Evolutionary conservation across 2,797 vertebrate species (phyloP), one percentile per base, ranked within the genome.

Genomic region (Crax fasciolata): DNA sequence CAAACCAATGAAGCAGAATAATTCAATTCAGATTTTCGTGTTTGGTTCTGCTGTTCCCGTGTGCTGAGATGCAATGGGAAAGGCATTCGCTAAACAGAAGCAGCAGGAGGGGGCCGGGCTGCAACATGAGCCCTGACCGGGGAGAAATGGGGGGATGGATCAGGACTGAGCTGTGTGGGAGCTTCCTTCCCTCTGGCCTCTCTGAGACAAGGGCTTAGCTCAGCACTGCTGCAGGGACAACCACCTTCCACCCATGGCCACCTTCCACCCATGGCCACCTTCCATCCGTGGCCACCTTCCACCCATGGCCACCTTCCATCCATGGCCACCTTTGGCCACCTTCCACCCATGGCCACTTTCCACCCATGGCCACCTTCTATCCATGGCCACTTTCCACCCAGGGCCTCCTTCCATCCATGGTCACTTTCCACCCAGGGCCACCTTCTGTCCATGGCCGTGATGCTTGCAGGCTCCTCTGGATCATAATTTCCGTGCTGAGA

Each of bases 1-100:
- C 24, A 28, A 27, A 62, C 27, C 25, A 12, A 32, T 17, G 41
- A 6, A 87, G 84, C 41, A 30, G 62, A 71, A 65, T 35, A 73
- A 82, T 66, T 82, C 68, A 30, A 2, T 46, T 77, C 9, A 3
- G 28, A 13, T 59, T 86, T 81, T 43, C 12, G 39, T 23, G 8
- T 46, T 65, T 48, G 57, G 77, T 57, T 83, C 80, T 73, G 91
- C n/a, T 78, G 58, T 43, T 13, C 49, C 65, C 3, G 4, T 6
- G 63, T 35, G 68, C 90, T 61, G 68, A 81, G 78, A 77, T 84
- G 90, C 84, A 78, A 80, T 65, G 32, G 8, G 80, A 65, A 92
- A 65, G 78, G 86, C 35, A 2, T 43, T 77, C 4, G 25, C 65
- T 39, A 8, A 7, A 38, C 35, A 39, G 76, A 49, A 61, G 44